Evolutionary conservation across 2,113 vertebrate species (phyloP), one percentile per base, ranked within the genome.

Genomic region (Fregata magnificens): DNA sequence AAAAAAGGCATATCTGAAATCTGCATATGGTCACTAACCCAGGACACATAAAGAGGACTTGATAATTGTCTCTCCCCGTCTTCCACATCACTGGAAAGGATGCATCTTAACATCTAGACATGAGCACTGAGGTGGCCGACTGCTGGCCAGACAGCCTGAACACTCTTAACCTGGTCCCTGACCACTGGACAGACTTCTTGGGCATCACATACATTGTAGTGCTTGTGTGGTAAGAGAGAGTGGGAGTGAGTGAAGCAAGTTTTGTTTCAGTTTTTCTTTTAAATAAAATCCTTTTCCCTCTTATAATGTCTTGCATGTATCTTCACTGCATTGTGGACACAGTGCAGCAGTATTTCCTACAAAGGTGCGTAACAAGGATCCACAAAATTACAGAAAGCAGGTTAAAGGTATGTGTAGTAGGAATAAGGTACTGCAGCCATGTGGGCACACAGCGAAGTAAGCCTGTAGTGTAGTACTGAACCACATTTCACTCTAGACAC

Each of bases 361-460:
- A 65, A 50, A 42, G 10, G 1, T 42, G 6, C 36, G 8, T 7
- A 24, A 44, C 0, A 2, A 53, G 11, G n/a, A n/a, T 13, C 26
- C 26, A 40, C 34, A 52, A 44, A 81, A 53, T 20, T 36, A 22
- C 7, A 66, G 25, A 69, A 3, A n/a, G 9, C 5, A 21, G 11
- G 7, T 32, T 58, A 44, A 78, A 74, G 10, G 6, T 31, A 20
- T 10, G 2, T 18, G 5, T 44, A 24, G 34, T 31, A 4, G 42
- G 38, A 53, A 59, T 32, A 47, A 40, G 26, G 13, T 42, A 8
- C 24, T 67, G 14, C 9, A 49, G 42, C 11, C 32, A 36, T 6
- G 5, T 6, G 13, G 34, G 20, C 36, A 26, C 0, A 0, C 10
- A 67, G 42, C 4, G 4, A 61, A 69, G 16, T 36, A 49, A 83